Evolutionary conservation across 1,140 invertebrate species (phyloP), one percentile per base, ranked within the genome.

Genomic region (Cydia amplana): DNA sequence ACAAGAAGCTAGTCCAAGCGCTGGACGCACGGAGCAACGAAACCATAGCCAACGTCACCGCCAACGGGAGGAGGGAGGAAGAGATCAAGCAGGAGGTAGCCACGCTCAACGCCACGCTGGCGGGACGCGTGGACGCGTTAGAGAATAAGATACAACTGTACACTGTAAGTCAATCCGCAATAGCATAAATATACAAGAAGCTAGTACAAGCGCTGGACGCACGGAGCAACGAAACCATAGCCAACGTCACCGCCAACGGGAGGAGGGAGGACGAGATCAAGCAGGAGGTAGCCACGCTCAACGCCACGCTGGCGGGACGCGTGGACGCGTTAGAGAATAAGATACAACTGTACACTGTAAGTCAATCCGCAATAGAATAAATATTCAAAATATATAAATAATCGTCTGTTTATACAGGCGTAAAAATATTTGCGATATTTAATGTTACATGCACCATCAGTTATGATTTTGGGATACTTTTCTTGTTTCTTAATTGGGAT

Each of bases 151-250:
- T 91, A 82, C 81, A 87, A 23, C 81, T 85, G 74, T 83, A 87
- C 32, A 87, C 77, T 70, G 90, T 91, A 79, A 90, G 84, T 79
- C 5, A 7, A 18, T 20, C 7, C 1, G 9, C n/a, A n/a, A n/a
- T n/a, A n/a, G n/a, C n/a, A n/a, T n/a, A n/a, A n/a, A n/a, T n/a
- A n/a, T n/a, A n/a, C n/a, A 85, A 82, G 55, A 83, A 80, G 4
- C 73, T 85, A 5, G 77, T 92, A 0, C 84, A 88, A 9, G 83
- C 88, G 55, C 74, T 92, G 3, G 87, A 90, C 25, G 82, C 79
- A 4, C 86, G 79, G 28, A 84, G 84, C 4, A 91, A 92, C 72
- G 88, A 92, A 23, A 92, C 90, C 1, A 85, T 88, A 32, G 85
- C 86, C 20, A 91, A 89, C 70, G 78, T 91, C 5, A 82, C 86